Conservation (phyloP, 2,888 invertebrate species). For the Pogonocherus hispidulus region DNA sequence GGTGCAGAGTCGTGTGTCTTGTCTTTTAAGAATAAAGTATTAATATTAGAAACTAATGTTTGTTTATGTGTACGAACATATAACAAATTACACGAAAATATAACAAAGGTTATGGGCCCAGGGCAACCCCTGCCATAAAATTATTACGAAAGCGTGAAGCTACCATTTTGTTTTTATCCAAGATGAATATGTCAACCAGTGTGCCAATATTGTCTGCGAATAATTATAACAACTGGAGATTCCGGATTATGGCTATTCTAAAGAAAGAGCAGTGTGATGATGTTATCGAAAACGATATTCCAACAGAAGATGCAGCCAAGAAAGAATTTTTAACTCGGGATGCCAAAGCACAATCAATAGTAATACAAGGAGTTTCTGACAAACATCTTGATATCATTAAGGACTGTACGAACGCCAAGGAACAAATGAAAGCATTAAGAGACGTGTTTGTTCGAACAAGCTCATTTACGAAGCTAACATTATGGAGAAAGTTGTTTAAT, state of each 20-base stretch:
- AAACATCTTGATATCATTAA: conserved; percentile 46
- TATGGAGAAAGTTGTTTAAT: conserved; percentile 35
- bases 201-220: neutral
- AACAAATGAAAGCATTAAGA: conserved; percentile 33
- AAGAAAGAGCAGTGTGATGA: neutral
- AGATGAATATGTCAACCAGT: no score
- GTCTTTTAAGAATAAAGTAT: no score
- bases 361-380: conserved; percentile 43
- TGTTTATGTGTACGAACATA: no score
- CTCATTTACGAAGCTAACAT: conserved; percentile 35
- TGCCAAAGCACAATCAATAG: conserved; percentile 36
- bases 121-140: no score
- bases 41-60: no score
- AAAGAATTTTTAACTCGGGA: neutral
- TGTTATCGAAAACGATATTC: neutral
- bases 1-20: no score
- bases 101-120: no score
- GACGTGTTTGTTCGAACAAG: conserved; percentile 39
- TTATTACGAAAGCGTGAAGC: no score
- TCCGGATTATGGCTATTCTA: neutral
- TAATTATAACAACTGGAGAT: neutral
- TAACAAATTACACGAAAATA: no score
- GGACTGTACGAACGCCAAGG: conserved; percentile 38
- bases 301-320: neutral
- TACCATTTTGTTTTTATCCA: no score